Base-by-base conservation (phyloP, 2,888 invertebrate species). In the Morpho helenor region DNA sequence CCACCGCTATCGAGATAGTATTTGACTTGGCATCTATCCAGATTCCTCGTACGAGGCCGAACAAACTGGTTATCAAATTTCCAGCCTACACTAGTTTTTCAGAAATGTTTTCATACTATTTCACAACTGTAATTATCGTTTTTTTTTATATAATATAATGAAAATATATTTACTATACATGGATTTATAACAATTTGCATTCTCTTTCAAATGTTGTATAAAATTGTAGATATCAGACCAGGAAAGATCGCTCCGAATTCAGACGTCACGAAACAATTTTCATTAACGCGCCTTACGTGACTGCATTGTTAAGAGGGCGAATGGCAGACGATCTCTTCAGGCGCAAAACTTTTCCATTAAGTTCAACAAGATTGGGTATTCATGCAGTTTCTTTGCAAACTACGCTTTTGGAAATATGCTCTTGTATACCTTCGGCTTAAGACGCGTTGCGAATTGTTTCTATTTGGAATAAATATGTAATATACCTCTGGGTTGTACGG, bases 181-280 rank as follows among this genome's bases (percentile, higher is more conserved):
- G n/a, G 40, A 39, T n/a, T 16, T 7, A 16, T 8, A 23, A 5
- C 7, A 43, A 39, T 45, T 45, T 44, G 39, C 31, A 44, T 53
- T 47, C 46, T 39, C 16, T 40, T 45, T 16, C 31, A 46, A 16
- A 47, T 45, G 40, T 53, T 40, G 39, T 22, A 47, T 47, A 47
- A 41, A 53, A n/a, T 41, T 39, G 40, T 9, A 53, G 40, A 39
- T 40, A 40, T 45, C 40, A 16, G 46, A 43, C 52, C 22, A 46
- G 47, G 47, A 41, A 50, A 54, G 54, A 48, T 41, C 47, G 54
- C 70, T 57, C 73, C 69, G 73, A 82, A 82, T 79, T 80, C 80
- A 80, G 80, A 80, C 77, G 81, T 82, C 80, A 77, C 79, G 76
- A 72, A 86, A 83, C 85, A 84, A 86, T 87, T 88, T 88, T 84